phyloP scores from a whole-genome alignment of 2,888 invertebrate genomes.

The Macrosiphum euphorbiae region DNA sequence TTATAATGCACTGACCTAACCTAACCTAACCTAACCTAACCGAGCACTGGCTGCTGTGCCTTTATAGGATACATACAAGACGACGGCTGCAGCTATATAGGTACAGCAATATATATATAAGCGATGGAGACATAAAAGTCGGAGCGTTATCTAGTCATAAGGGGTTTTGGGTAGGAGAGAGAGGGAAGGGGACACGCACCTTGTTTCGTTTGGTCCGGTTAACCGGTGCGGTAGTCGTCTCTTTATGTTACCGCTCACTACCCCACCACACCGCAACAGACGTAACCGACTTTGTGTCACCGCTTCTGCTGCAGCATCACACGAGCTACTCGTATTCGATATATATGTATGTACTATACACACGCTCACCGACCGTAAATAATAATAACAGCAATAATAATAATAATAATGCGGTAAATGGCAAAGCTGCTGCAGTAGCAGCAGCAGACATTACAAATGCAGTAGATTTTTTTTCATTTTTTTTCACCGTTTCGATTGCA shows the following conservation, averaged over 20 bases:
- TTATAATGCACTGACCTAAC: neutral
- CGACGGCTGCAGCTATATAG: neutral
- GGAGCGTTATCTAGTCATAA: neutral
- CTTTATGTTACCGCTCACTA: neutral
- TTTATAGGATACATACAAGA: neutral
- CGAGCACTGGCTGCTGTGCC: neutral
- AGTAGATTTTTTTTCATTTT: neutral
- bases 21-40: neutral
- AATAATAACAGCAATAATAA: slow-evolving; percentile 29
- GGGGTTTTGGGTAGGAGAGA: neutral
- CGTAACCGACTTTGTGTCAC: slow-evolving; percentile 40
- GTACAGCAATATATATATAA: neutral
- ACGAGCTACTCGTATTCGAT: neutral
- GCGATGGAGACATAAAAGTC: neutral
- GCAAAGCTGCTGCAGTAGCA: neutral
- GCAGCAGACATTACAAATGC: neutral
- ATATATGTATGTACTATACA: neutral
- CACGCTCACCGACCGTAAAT: slow-evolving; percentile 25
- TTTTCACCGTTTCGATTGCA: neutral
- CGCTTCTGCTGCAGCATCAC: neutral
- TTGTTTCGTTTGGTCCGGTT: slow-evolving; percentile 35
- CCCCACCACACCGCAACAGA: neutral
- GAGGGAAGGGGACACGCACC: neutral
- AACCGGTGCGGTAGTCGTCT: slow-evolving; percentile 4
- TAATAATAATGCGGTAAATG: slow-evolving; percentile 51